Conservation (phyloP, 2,113 vertebrate species). For the Sterrhoptilus dennistouni region DNA sequence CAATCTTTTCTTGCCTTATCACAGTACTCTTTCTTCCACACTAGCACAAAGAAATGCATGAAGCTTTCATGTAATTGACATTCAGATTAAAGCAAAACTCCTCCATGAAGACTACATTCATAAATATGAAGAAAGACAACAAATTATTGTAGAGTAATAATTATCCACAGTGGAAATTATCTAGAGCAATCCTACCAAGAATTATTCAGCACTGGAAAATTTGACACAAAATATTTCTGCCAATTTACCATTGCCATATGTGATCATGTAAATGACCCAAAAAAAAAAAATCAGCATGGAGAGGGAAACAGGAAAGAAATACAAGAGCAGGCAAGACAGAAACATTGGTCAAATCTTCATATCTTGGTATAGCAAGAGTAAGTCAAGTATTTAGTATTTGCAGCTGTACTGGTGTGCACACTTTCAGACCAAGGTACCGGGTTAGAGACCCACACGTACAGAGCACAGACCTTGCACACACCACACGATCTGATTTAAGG, state of each 20-base stretch:
- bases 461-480: neutral
- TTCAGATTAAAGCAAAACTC: neutral
- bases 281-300: neutral
- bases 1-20: neutral
- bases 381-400: neutral
- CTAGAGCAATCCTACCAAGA: neutral
- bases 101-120: neutral
- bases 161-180: neutral
- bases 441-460: neutral
- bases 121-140: neutral
- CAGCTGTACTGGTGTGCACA: neutral
- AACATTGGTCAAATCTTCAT: neutral
- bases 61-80: neutral
- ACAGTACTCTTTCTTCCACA: neutral
- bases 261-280: neutral
- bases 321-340: neutral
- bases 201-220: neutral
- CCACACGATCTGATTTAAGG: neutral
- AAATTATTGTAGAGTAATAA: neutral
- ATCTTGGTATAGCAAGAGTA: neutral
- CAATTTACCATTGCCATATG: neutral
- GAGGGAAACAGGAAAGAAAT: neutral
- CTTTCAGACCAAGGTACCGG: neutral
- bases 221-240: accelerated
- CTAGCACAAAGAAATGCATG: neutral